Percentiles rank a stretch among this genome's conserved stretches.
Evolutionary conservation across 1,140 invertebrate genomes (phyloP).

Genomic region (Brachionus plicatilis): DNA sequence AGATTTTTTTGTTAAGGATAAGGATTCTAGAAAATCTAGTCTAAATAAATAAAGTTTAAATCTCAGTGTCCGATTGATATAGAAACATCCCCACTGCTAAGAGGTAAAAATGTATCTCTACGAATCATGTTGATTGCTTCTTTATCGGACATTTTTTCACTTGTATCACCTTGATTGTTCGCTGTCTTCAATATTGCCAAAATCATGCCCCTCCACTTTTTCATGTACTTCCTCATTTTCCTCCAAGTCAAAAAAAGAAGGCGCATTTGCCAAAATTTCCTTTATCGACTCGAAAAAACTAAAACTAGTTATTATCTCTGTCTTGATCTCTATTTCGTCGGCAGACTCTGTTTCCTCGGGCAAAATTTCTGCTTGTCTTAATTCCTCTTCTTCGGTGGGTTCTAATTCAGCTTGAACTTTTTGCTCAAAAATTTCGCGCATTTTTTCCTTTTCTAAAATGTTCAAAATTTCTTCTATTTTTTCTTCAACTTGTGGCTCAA

Average conservation of each 20-base stretch:
- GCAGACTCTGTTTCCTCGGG: neutral
- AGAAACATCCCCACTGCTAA: neutral
- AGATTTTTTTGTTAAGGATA: neutral
- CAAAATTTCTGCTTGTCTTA: neutral
- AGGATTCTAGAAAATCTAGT: neutral
- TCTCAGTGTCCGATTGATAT: neutral
- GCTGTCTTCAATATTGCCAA: neutral
- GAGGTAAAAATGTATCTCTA: neutral
- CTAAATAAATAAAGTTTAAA: neutral
- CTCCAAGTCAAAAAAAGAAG: conserved; percentile 22
- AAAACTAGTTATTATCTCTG: conserved; percentile 11
- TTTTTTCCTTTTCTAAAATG: neutral
- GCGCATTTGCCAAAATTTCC: conserved; percentile 11
- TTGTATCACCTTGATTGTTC: conserved; percentile 3
- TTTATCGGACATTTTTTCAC: neutral
- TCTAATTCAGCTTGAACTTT: neutral
- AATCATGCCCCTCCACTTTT: neutral
- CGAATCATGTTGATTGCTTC: neutral
- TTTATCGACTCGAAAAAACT: conserved; percentile 30
- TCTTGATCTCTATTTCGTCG: conserved; percentile 9
- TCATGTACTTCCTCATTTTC: neutral
- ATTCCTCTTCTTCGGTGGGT: neutral
- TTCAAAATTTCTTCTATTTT: neutral
- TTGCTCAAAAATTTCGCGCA: neutral
- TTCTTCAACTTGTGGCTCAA: neutral